Base-by-base conservation (phyloP, 2,797 vertebrate genomes). In the Ctenopoma kingsleyae region DNA sequence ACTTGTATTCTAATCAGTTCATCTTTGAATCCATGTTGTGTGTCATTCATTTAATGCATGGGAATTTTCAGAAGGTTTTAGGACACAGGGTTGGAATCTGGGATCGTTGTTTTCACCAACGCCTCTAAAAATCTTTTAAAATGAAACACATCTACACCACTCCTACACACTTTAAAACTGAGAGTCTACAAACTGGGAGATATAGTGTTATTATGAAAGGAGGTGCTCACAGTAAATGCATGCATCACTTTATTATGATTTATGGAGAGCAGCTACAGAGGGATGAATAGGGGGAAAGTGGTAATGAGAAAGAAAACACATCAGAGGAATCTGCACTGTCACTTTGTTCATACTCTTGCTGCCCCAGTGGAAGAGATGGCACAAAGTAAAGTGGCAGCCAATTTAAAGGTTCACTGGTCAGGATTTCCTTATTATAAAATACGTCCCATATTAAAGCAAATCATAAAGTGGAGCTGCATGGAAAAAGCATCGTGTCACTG, bases 221-320 rank as follows among this genome's bases (percentile, higher is more conserved):
- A 32, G 5, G 25, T 3, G 15, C 46, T n/a, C 43, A 19, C 7
- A 51, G 15, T 50, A 20, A 2, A 40, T 7, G 27, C 11, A 10
- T 53, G 27, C 22, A 38, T 57, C 32, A 25, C 58, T 52, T 67
- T 40, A 62, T 44, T 48, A 49, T 44, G 81, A 90, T 87, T 81
- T 67, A 85, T 87, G 58, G 74, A 65, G 49, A 60, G 30, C 55
- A 53, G 59, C 52, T 36, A 38, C 52, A 49, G 36, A 55, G 36
- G 40, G 58, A 66, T 1, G 38, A 61, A 67, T 67, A 17, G 35
- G 49, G 35, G n/a, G 17, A 27, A 38, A 38, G 16, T 69, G 15
- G 60, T 80, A 74, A 75, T 71, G 53, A 78, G 71, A 70, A 68
- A 58, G 60, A 77, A 71, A 84, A 67, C 35, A 36, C 57, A 55